These are phyloP conservation scores for Stichodactyla helianthus DNA, from an alignment of 64 coral and sea anemone species.

Conservation along the genomic window DNA sequence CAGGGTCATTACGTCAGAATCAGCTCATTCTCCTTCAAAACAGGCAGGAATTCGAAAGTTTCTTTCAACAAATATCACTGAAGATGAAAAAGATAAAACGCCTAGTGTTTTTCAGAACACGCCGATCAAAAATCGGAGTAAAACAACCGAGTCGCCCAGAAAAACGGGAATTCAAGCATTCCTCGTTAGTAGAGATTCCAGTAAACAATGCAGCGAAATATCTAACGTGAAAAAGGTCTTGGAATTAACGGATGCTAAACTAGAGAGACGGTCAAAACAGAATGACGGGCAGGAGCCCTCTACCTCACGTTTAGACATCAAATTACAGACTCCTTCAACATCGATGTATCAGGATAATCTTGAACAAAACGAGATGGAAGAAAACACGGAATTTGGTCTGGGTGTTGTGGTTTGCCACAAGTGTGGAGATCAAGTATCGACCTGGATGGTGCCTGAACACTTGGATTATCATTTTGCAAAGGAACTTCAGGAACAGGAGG, in stretches of 20 bases:
- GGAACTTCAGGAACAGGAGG: conserved; percentile 52
- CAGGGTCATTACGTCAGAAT: not conserved
- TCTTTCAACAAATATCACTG: not conserved
- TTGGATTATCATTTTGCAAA: conserved; percentile 81
- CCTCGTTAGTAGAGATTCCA: not conserved
- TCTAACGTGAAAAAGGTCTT: not conserved
- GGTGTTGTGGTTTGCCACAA: conserved; percentile 56
- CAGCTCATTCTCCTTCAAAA: not conserved
- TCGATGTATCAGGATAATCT: not conserved
- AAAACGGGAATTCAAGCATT: conserved; percentile 5
- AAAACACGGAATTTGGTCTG: not conserved
- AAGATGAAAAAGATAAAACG: not conserved
- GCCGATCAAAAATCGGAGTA: not conserved
- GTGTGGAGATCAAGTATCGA: conserved; percentile 41
- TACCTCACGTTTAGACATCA: not conserved
- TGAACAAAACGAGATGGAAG: conserved; percentile 8
- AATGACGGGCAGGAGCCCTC: too few relatives aligned
- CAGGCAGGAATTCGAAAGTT: not conserved
- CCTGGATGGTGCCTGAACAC: conserved; percentile 65
- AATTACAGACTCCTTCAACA: not conserved
- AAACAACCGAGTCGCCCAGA: not conserved
- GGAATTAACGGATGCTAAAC: not conserved
- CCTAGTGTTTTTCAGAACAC: not conserved
- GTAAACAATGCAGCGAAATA: not conserved
- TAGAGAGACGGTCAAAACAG: not conserved